Conservation (phyloP, 2,113 vertebrate species). For the Sylvicapra grimmia region DNA sequence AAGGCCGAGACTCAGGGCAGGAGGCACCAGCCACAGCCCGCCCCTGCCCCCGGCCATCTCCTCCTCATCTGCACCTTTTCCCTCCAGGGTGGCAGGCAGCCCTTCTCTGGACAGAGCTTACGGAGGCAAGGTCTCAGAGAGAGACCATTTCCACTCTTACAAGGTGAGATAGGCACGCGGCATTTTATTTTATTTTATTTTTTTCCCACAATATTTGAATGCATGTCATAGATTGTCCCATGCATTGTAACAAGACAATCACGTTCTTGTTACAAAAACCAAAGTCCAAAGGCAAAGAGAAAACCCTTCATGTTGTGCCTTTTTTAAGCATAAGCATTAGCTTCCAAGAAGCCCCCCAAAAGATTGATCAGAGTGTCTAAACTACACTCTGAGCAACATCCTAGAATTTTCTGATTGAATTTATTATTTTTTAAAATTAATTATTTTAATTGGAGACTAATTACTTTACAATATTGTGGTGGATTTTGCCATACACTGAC, state of each 20-base stretch:
- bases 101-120: neutral
- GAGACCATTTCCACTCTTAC: neutral
- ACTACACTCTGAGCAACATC: neutral
- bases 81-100: neutral
- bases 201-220: neutral
- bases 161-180: fast-evolving
- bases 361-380: neutral
- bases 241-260: neutral
- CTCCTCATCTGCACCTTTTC: fast-evolving
- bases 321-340: neutral
- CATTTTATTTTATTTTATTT: neutral
- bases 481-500: neutral
- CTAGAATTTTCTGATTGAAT: neutral
- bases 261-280: neutral
- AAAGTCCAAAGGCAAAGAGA: neutral
- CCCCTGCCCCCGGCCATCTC: no score
- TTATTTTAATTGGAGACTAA: neutral
- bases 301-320: neutral
- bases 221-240: neutral
- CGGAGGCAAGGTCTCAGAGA: fast-evolving
- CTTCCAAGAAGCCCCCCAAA: neutral
- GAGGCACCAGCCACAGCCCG: no score
- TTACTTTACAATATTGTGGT: neutral
- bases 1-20: neutral
- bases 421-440: neutral